Evolutionary conservation across 2,888 invertebrate species (phyloP), one percentile per base, ranked within the genome.

Genomic region (Empis stercorea): DNA sequence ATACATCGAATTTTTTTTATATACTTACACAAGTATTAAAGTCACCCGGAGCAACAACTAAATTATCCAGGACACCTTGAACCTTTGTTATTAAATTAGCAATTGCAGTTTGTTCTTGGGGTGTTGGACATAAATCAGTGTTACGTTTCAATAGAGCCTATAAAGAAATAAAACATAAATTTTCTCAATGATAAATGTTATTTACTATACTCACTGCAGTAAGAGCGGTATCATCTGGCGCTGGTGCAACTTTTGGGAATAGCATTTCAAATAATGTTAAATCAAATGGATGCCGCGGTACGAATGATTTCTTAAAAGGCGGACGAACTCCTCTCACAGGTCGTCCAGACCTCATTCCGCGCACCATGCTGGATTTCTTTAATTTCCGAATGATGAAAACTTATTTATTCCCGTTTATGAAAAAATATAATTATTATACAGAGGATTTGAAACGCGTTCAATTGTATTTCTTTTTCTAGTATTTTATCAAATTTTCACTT

Each of bases 1-100:
- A 40, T 16, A 34, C 30, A 27, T 27, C 27, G n/a, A 44, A 30
- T 1, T 15, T 23, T 30, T 9, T 15, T 43, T 14, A 17, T 32
- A 30, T 55, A 82, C 88, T 80, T 74, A 95, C 95, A 67, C 95
- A 96, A 53, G 94, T 92, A 64, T 89, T 92, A 62, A 96, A 94
- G 51, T 82, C 84, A 27, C 91, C 93, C 0, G 96, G 95, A 0
- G 93, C 87, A 0, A 96, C 87, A 11, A 96, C 91, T 16, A 97
- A 71, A 65, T 91, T 94, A 64, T 97, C 97, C 46, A 97, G 72
- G 23, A 94, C 92, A 1, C 84, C 82, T 65, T 94, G 93, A n/a
- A 97, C 81, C 70, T 95, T 94, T 1, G 93, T 92, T 30, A 96
- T 91, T 15, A 99, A 76, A 68, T 91, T 93, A 30, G 91, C 78